phyloP scores from a whole-genome alignment of 2,888 invertebrate genomes.

The Metallyticus violacea region DNA sequence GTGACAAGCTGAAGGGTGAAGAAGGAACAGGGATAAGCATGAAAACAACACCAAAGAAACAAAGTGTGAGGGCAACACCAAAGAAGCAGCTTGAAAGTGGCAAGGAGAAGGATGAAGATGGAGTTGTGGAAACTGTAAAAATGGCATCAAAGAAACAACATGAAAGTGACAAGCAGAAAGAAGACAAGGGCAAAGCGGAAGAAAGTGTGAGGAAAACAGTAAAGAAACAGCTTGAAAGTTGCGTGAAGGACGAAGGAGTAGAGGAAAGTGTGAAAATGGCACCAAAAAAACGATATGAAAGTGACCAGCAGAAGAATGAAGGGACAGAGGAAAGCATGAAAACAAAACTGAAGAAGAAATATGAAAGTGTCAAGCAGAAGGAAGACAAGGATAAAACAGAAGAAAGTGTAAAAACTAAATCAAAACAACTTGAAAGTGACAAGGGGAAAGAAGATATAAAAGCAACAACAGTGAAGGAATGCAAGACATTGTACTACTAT shows the following conservation, averaged over 20 bases:
- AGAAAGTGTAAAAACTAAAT: not conserved
- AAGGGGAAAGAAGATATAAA: conserved; percentile 23
- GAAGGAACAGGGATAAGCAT: too few species aligned
- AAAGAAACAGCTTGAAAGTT: too few species aligned
- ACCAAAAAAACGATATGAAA: too few species aligned
- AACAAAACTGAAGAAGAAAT: not conserved
- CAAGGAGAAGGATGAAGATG: not conserved
- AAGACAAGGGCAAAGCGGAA: not conserved
- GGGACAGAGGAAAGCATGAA: not conserved
- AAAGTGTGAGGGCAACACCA: not conserved
- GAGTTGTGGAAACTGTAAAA: not conserved
- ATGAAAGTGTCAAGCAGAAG: not conserved
- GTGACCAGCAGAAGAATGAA: too few species aligned
- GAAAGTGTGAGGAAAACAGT: too few species aligned
- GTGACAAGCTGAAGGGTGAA: not conserved
- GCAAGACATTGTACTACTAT: conserved; percentile 12
- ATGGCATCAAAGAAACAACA: not conserved
- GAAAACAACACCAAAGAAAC: not conserved
- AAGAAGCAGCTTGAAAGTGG: not conserved
- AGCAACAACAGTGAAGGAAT: conserved; percentile 22
- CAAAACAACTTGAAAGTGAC: conserved; percentile 14
- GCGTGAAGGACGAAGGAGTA: too few species aligned
- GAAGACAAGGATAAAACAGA: not conserved
- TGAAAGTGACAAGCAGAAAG: not conserved
- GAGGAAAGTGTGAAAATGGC: too few species aligned